A percentile compares a stretch with the other conserved stretches of the same genome.
These are phyloP conservation scores for Portunus trituberculatus DNA, from an alignment of 1,140 invertebrate genomes.

Conservation along the genomic window DNA sequence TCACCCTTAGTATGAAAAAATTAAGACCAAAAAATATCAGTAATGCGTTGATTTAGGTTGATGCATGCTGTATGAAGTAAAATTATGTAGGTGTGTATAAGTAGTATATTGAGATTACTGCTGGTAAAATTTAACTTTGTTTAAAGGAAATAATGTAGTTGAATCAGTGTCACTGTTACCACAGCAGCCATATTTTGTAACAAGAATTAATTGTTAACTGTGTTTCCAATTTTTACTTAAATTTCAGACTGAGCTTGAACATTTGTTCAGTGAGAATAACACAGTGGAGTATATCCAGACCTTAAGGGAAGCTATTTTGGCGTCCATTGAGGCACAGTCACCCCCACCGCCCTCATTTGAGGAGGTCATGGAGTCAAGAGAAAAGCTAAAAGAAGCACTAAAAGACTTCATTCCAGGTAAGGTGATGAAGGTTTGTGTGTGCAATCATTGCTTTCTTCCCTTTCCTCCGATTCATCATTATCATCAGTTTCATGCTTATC, in stretches of 20 bases:
- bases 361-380: constrained; percentile 27
- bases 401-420: constrained; percentile 65
- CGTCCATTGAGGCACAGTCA: not conserved
- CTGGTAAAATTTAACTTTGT: no score
- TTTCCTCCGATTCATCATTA: no score
- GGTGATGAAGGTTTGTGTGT: not conserved
- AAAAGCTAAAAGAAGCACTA: constrained; percentile 44
- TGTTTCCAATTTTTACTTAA: not conserved
- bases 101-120: no score
- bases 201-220: not conserved
- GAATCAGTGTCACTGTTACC: not conserved
- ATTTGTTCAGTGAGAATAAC: constrained; percentile 46
- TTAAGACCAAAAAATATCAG: no score
- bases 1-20: no score
- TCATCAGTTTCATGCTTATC: no score
- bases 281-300: constrained; percentile 62
- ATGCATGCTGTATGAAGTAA: no score
- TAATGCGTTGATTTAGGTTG: no score
- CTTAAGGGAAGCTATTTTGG: constrained; percentile 53
- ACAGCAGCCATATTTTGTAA: not conserved
- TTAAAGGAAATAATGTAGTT: no score
- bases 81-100: no score
- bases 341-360: constrained; percentile 25
- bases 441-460: no score
- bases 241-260: constrained; percentile 59